Conservation (phyloP, 1,140 invertebrate species). For the Asbolus verrucosus region DNA sequence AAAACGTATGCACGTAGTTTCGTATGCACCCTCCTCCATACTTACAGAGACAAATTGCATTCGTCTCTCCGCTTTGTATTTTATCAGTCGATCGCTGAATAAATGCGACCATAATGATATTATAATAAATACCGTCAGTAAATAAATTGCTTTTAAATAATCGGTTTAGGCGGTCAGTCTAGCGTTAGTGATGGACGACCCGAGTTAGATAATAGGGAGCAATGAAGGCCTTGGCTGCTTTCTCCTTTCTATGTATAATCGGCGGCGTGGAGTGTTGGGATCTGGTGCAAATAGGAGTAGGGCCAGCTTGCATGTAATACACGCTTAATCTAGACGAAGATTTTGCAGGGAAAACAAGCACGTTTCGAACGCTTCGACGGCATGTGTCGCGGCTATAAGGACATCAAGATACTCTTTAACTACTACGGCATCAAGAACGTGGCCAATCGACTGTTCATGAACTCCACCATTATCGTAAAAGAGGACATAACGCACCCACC, state of each 20-base stretch:
- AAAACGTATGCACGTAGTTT: too few relatives aligned
- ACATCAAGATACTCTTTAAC: constrained; percentile 36
- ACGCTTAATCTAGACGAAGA: background rate
- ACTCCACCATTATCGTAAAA: constrained; percentile 39
- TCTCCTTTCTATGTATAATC: background rate
- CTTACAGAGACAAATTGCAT: too few relatives aligned
- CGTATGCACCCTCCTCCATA: too few relatives aligned
- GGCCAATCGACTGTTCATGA: constrained; percentile 43
- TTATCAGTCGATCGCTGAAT: too few relatives aligned
- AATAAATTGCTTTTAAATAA: constrained; percentile 34
- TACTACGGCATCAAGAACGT: constrained; percentile 14
- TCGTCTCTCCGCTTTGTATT: too few relatives aligned
- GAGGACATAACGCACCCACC: constrained; percentile 28
- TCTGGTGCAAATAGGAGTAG: constrained; percentile 40
- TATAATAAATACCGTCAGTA: background rate
- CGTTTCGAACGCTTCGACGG: constrained; percentile 41
- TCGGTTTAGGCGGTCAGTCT: background rate
- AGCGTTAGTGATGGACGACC: background rate
- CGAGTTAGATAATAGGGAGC: background rate
- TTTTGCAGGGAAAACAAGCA: constrained; percentile 23
- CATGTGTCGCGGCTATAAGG: constrained; percentile 42
- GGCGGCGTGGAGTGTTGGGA: background rate
- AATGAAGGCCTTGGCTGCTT: constrained; percentile 9
- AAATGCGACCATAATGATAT: constrained; percentile 18
- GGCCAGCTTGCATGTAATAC: background rate